These are phyloP conservation scores for Drosophila cognata DNA, from an alignment of 2,888 invertebrate genomes.

Conservation along the genomic window DNA sequence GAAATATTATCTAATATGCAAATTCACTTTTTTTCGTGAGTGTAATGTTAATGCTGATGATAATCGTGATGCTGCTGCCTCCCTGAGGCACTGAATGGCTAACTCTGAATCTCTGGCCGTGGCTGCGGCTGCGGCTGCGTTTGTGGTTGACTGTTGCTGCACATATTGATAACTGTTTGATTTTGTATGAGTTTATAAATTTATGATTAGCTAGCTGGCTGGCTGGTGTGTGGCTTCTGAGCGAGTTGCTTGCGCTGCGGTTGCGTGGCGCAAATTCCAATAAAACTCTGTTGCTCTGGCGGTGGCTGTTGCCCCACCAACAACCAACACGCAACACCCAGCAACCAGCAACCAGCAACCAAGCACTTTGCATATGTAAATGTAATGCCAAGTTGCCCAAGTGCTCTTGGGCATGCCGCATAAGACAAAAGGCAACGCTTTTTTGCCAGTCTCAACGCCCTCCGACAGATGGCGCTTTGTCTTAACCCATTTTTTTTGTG, in stretches of 20 bases:
- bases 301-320: background rate
- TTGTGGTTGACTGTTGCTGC: conserved; percentile 39
- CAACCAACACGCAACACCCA: background rate
- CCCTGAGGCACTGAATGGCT: conserved; percentile 35
- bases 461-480: conserved; percentile 60
- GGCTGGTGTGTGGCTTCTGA: conserved; percentile 37
- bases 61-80: conserved; percentile 22
- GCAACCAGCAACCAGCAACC: background rate
- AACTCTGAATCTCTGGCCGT: conserved; percentile 3
- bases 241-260: conserved; percentile 31
- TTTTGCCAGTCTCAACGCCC: conserved; percentile 36
- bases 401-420: conserved; percentile 28
- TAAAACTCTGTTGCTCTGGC: conserved; percentile 23
- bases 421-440: conserved; percentile 45
- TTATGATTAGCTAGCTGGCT: conserved; percentile 72
- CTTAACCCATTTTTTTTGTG: conserved; percentile 27
- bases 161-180: conserved; percentile 81
- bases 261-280: conserved; percentile 26
- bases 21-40: background rate
- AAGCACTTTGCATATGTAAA: conserved; percentile 47
- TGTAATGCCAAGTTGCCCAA: conserved; percentile 35
- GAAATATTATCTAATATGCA: no score
- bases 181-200: conserved; percentile 81
- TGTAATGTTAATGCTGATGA: conserved; percentile 2
- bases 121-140: conserved; percentile 18